phyloP scores from a whole-genome alignment of 2,888 invertebrate genomes.

The Actias luna region DNA sequence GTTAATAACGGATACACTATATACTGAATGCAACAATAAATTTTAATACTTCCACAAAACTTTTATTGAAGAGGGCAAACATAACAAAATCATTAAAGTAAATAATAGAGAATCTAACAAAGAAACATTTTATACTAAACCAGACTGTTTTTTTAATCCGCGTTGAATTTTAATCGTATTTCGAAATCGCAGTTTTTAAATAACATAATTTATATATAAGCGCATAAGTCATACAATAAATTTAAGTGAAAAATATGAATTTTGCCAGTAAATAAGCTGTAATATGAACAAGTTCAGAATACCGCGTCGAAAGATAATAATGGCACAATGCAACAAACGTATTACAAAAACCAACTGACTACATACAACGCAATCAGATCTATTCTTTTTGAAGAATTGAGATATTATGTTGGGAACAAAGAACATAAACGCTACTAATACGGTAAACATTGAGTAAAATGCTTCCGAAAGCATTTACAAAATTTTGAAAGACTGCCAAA shows the following conservation, averaged over 20 bases:
- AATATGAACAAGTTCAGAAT: constrained; percentile 23
- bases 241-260: constrained; percentile 1
- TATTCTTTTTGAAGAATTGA: constrained; percentile 43
- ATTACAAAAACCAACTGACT: constrained; percentile 41
- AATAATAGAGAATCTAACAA: neutral
- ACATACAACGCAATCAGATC: constrained; percentile 40
- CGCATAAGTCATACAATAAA: constrained; percentile 20
- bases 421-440: constrained; percentile 14
- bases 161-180: neutral
- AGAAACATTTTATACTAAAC: neutral
- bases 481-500: no score
- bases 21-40: neutral
- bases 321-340: constrained; percentile 39
- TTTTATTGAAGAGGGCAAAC: neutral
- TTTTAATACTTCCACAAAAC: constrained; percentile 35
- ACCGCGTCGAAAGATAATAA: constrained; percentile 30
- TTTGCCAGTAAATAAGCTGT: constrained; percentile 17
- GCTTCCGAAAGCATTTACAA: neutral
- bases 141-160: neutral
- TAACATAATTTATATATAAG: neutral
- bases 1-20: no score
- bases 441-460: neutral
- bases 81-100: neutral
- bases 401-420: constrained; percentile 29
- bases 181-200: neutral